A percentile compares a stretch with the other conserved stretches of the same genome.
Conservation (phyloP, 2,888 invertebrate species). For the Drosophila kuntzei region DNA sequence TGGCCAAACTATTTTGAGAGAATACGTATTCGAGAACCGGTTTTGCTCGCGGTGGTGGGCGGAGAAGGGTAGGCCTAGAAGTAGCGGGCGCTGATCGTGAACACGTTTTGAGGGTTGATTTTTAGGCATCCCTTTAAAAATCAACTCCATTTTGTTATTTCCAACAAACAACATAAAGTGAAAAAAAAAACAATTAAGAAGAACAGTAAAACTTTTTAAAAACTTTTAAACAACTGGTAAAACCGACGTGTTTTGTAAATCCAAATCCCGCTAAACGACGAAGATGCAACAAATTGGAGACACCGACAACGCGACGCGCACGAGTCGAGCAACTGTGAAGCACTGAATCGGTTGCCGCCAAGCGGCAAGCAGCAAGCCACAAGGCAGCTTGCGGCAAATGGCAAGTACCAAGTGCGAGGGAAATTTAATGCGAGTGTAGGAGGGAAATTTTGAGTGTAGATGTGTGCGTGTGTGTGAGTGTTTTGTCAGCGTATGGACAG, state of each 20-base stretch:
- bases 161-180: slow-evolving; percentile 9
- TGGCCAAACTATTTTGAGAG: slow-evolving; percentile 46
- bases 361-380: slow-evolving; percentile 15
- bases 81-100: slow-evolving; percentile 51
- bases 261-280: neutral
- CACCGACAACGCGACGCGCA: slow-evolving; percentile 46
- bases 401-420: slow-evolving; percentile 33
- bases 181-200: neutral
- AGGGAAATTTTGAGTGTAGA: slow-evolving; percentile 42
- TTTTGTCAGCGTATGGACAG: slow-evolving; percentile 35
- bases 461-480: slow-evolving; percentile 2
- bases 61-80: slow-evolving; percentile 44
- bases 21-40: slow-evolving; percentile 41
- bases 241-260: neutral
- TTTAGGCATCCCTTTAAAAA: slow-evolving; percentile 15
- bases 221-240: neutral
- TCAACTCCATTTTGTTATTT: neutral
- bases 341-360: slow-evolving; percentile 51
- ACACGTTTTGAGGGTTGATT: slow-evolving; percentile 39
- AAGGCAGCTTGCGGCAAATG: slow-evolving; percentile 4
- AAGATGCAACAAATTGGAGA: slow-evolving; percentile 5
- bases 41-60: slow-evolving; percentile 48
- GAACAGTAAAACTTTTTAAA: neutral
- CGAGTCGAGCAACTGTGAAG: slow-evolving; percentile 57
- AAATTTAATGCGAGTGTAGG: slow-evolving; percentile 39